A percentile compares a stretch with the other conserved stretches of the same genome.
Evolutionary conservation across 1,140 invertebrate genomes (phyloP).

Genomic region (Rhopalosiphum padi): DNA sequence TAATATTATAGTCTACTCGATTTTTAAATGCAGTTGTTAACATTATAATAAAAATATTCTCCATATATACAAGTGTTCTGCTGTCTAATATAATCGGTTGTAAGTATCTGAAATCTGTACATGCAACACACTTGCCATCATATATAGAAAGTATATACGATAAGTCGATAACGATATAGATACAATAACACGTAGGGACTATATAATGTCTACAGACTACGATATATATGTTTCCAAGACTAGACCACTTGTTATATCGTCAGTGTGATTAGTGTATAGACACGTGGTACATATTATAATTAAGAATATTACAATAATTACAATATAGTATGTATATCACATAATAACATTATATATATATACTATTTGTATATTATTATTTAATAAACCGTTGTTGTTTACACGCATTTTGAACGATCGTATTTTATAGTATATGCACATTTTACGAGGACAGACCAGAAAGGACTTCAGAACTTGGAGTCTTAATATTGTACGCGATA

Average conservation of each 20-base stretch:
- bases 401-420: no score
- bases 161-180: not conserved
- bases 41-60: slow-evolving; percentile 14
- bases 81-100: not conserved
- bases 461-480: no score
- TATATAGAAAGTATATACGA: no score
- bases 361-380: no score
- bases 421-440: no score
- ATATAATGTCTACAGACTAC: not conserved
- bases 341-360: no score
- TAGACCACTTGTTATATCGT: not conserved
- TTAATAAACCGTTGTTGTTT: no score
- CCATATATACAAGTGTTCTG: not conserved
- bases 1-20: not conserved
- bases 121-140: not conserved
- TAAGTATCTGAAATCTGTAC: not conserved
- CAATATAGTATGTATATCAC: not conserved
- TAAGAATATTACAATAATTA: not conserved
- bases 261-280: not conserved
- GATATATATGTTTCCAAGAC: not conserved
- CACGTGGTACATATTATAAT: not conserved
- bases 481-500: no score
- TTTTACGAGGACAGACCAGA: no score
- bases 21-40: slow-evolving; percentile 20
- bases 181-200: not conserved